Conservation (phyloP, 2,797 vertebrate genomes). For the Myiothlypis chrysogaster region DNA sequence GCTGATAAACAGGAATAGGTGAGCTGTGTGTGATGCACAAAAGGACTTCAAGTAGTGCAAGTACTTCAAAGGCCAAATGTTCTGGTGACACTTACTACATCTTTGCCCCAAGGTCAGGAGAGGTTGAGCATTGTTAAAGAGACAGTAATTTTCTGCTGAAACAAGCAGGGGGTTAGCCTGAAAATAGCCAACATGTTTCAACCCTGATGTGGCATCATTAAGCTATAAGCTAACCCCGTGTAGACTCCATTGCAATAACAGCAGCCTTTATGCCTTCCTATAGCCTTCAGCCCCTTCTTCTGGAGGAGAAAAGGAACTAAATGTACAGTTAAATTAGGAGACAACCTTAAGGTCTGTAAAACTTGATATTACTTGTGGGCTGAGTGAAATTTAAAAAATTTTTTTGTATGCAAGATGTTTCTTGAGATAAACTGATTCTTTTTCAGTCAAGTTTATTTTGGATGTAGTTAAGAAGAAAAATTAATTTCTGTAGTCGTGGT, state of each 20-base stretch:
- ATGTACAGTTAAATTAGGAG: background rate
- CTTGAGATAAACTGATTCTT: background rate
- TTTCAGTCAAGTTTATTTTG: slow-evolving; percentile 3
- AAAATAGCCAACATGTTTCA: background rate
- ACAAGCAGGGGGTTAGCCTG: background rate
- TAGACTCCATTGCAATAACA: background rate
- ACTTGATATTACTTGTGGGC: background rate
- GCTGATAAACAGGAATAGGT: background rate
- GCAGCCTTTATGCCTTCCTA: background rate
- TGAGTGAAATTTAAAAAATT: background rate
- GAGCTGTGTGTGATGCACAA: background rate
- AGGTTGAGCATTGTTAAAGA: background rate
- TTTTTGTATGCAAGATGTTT: background rate
- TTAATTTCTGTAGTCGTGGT: background rate
- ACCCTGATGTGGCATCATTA: background rate
- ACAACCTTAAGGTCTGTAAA: background rate
- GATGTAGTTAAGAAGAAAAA: background rate
- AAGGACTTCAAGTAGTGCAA: background rate
- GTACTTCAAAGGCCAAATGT: background rate
- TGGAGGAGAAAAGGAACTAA: background rate
- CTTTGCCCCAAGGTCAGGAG: background rate
- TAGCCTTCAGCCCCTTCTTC: background rate
- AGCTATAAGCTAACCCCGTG: background rate
- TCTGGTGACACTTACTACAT: background rate
- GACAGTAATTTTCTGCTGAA: background rate